phyloP scores from a whole-genome alignment of 2,888 invertebrate species.

The Archips crataeganus region DNA sequence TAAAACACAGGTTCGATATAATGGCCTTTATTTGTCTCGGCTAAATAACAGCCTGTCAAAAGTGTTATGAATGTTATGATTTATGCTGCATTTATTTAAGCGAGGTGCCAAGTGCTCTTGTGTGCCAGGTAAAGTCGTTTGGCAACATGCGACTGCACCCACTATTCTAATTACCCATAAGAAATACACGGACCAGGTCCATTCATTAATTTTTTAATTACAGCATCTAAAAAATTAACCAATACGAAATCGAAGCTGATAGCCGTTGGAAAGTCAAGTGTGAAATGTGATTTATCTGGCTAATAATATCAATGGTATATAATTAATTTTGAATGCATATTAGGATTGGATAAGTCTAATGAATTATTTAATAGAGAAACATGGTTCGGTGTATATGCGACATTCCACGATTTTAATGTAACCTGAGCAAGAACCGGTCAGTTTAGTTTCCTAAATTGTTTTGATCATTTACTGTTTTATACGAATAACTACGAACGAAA shows the following conservation, averaged over 20 bases:
- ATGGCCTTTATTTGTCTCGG: conserved; percentile 67
- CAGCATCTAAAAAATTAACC: conserved; percentile 13
- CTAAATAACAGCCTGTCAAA: conserved; percentile 63
- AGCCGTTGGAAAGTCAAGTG: conserved; percentile 33
- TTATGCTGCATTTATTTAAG: conserved; percentile 61
- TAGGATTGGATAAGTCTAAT: conserved; percentile 53
- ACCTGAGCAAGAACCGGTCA: conserved; percentile 24
- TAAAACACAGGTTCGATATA: conserved; percentile 44
- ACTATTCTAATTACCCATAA: conserved; percentile 43
- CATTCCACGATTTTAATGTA: conserved; percentile 22
- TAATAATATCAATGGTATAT: conserved; percentile 21
- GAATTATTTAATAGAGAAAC: conserved; percentile 69
- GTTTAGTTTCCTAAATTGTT: conserved; percentile 34
- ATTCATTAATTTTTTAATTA: conserved; percentile 26
- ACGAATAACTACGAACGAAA: conserved; percentile 32
- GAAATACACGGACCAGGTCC: conserved; percentile 26
- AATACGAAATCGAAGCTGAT: conserved; percentile 26
- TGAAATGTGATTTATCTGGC: conserved; percentile 27
- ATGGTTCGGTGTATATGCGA: conserved; percentile 49
- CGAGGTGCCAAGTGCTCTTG: conserved; percentile 64
- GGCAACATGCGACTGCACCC: conserved; percentile 54
- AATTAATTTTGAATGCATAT: conserved; percentile 12
- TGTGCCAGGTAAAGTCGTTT: conserved; percentile 59
- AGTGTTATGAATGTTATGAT: conserved; percentile 68
- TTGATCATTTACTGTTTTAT: conserved; percentile 33